A percentile compares a stretch with the other conserved stretches of the same genome.
Evolutionary conservation across 2,113 vertebrate genomes (phyloP).

Genomic region (Strigops habroptila): DNA sequence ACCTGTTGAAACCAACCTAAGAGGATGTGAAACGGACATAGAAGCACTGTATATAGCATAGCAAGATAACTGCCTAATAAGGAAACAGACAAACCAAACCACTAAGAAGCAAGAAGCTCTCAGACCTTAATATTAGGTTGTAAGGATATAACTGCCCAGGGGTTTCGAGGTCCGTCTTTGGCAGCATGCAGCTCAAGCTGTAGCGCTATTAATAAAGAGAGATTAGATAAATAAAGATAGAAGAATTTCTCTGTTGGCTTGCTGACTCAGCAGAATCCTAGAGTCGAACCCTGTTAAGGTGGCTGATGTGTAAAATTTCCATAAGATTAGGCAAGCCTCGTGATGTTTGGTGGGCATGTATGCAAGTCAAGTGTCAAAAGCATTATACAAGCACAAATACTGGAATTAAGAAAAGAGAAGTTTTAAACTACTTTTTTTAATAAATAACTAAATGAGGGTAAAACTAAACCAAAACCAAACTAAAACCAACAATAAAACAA

Average conservation of each 20-base stretch:
- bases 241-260: background rate
- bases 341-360: background rate
- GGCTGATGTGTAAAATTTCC: background rate
- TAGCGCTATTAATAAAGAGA: background rate
- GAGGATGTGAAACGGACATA: background rate
- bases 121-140: background rate
- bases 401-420: background rate
- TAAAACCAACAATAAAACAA: background rate
- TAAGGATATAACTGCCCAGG: rapidly evolving
- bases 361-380: background rate
- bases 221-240: too few species aligned
- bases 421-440: background rate
- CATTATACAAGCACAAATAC: background rate
- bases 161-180: background rate
- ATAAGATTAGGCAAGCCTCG: background rate
- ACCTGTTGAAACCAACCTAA: background rate
- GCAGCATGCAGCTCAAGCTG: rapidly evolving
- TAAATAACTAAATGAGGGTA: background rate
- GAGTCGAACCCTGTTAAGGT: background rate
- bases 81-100: background rate
- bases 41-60: background rate
- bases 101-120: background rate
- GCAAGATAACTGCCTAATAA: background rate
- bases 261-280: background rate
- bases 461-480: background rate